Evolutionary conservation across 64 coral and sea anemone genomes (phyloP).

Genomic region (Montipora capricornis): DNA sequence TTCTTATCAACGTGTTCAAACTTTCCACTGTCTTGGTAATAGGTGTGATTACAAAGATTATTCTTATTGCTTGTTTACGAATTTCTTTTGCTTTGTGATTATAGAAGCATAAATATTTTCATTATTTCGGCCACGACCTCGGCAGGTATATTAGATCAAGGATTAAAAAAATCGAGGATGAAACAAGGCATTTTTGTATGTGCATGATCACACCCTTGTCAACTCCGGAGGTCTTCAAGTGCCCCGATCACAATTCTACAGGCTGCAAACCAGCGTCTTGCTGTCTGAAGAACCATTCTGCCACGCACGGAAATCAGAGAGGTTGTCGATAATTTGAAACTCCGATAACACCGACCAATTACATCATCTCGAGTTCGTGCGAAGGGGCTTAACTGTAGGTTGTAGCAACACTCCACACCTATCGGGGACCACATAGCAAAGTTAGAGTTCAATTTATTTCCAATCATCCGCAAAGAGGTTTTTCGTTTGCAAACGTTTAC

Average conservation of each 20-base stretch:
- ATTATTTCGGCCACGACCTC: slow-evolving; percentile 47
- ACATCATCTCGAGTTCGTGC: slow-evolving; percentile 64
- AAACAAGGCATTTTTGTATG: slow-evolving; percentile 33
- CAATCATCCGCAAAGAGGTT: slow-evolving; percentile 59
- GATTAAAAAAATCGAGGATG: neutral
- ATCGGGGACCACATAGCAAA: neutral
- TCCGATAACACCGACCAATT: slow-evolving; percentile 87
- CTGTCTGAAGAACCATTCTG: slow-evolving; percentile 73
- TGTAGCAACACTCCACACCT: slow-evolving; percentile 1
- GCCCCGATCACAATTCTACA: slow-evolving; percentile 87
- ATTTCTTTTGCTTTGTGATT: slow-evolving; percentile 82
- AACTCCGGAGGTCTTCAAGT: slow-evolving; percentile 31
- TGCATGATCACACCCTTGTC: neutral
- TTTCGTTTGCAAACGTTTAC: slow-evolving; percentile 76
- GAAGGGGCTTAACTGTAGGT: slow-evolving; percentile 68
- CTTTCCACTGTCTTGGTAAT: slow-evolving; percentile 86
- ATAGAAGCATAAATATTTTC: slow-evolving; percentile 93
- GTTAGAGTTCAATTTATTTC: slow-evolving; percentile 60
- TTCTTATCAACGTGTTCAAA: slow-evolving; percentile 84
- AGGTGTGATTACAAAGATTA: slow-evolving; percentile 92
- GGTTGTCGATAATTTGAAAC: slow-evolving; percentile 74
- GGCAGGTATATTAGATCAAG: slow-evolving; percentile 43
- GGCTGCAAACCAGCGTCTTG: slow-evolving; percentile 88
- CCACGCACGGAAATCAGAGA: slow-evolving; percentile 79
- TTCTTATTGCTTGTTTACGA: slow-evolving; percentile 98